Evolutionary conservation across 2,888 invertebrate genomes (phyloP), one percentile per base, ranked within the genome.

Genomic region (Caenorhabditis sulstoni): DNA sequence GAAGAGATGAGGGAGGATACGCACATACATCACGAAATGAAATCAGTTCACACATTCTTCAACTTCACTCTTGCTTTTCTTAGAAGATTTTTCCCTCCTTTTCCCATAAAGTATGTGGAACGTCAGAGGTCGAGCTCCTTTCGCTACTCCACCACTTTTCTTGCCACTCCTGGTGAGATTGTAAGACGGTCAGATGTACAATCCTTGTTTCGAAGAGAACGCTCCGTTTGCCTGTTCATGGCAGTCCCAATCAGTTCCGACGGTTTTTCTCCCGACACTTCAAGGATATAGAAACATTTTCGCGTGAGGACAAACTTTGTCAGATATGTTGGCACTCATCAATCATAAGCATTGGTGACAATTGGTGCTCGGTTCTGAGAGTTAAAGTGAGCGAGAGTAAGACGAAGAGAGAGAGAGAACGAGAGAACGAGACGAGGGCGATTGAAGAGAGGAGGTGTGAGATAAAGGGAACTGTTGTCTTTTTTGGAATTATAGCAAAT

Each of bases 11-110:
- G 35, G 49, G n/a, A 41, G 50, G 23, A 67, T 47, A 58, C 47
- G 49, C 47, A 45, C 59, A 29, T 29, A 45, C 16, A 55, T 49
- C 53, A 55, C 37, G 50, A 67, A 67, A 67, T 67, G 58, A 67
- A 67, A 67, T 67, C 67, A 67, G 67, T 67, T 67, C 67, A 67
- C 67, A 67, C 67, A 67, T 67, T 67, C 58, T 67, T 67, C 67
- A 58, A 58, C 65, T 20, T 18, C 8, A n/a, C n/a, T 23, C 18
- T 29, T 55, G 29, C 22, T 14, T 29, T 23, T 55, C 50, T 66
- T 55, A 41, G 41, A 29, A 37, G 41, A 49, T 53, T 55, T 57
- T 29, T 41, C 14, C 66, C 57, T 58, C 58, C 41, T 50, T 58
- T 41, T 29, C 58, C 22, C 18, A 50, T 23, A 41, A 11, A 41